Evolutionary conservation across 2,888 invertebrate species (phyloP), one percentile per base, ranked within the genome.

Genomic region (Xylota segnis): DNA sequence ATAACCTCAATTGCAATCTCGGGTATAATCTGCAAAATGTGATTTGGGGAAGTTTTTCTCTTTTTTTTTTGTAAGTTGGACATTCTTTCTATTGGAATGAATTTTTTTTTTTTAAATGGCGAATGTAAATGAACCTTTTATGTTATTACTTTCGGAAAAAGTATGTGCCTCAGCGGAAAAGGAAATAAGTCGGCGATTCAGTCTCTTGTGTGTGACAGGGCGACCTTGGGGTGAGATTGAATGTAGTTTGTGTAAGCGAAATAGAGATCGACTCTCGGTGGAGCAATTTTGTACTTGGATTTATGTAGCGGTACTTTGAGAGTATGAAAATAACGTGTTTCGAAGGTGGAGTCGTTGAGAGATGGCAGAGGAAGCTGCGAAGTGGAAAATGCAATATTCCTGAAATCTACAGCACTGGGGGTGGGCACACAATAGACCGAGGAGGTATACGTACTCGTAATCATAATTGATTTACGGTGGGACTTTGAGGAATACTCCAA

Each of bases 1-100:
- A 50, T 59, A 59, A 59, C 50, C 59, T 59, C 50, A 47, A 58
- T 66, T 66, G 66, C 66, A 66, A 76, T 58, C 66, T 66, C 58
- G 47, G 47, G 45, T 58, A 16, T 66, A 58, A 56, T 58, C 75
- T 66, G 18, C 4, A 18, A 37, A 66, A 66, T 47, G 58, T 14
- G 58, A 66, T 45, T 58, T 47, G 32, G 34, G 43, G 45, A 58
- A 45, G 7, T 54, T 50, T 59, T 58, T 71, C 23, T 58, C 23
- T 59, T 71, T 59, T 10, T 43, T 23, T 12, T 5, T 27, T 32
- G 14, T 4, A 16, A 50, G 27, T 18, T 56, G 18, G 47, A 27
- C 58, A 50, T 40, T 68, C 29, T 12, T 47, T 45, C 7, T 56
- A n/a, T 6, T 12, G 10, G 7, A 7, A 43, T 4, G 16, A 43